phyloP scores from a whole-genome alignment of 2,113 vertebrate genomes.

The Ascaphus truei region DNA sequence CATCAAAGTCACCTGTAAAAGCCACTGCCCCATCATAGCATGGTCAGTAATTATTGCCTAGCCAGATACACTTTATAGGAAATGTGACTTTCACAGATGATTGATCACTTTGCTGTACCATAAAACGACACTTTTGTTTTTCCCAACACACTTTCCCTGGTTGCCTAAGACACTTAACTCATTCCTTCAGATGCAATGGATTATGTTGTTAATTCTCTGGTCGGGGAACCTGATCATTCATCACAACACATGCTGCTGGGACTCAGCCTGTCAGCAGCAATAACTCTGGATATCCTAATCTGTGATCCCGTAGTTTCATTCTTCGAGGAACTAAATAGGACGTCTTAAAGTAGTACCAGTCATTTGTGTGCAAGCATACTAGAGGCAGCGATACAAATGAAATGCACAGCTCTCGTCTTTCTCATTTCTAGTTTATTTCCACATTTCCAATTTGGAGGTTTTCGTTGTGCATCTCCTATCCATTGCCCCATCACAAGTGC shows the following conservation, averaged over 20 bases:
- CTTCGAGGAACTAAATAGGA: too few relatives aligned
- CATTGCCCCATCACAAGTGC: too few relatives aligned
- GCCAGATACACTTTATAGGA: neutral
- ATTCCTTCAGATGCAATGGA: neutral
- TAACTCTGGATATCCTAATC: neutral
- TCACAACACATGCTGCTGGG: neutral
- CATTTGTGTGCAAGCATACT: too few relatives aligned
- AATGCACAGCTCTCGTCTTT: neutral
- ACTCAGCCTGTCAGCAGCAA: neutral
- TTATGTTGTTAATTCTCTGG: neutral
- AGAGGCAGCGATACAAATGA: neutral
- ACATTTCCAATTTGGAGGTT: too few relatives aligned
- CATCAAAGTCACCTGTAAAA: neutral
- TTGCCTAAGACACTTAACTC: neutral
- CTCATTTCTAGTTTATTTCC: too few relatives aligned
- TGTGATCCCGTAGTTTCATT: too few relatives aligned
- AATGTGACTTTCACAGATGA: neutral
- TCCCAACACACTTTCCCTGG: neutral
- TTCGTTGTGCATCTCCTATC: too few relatives aligned
- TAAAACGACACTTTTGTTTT: neutral
- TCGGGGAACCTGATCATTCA: neutral
- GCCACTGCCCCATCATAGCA: neutral
- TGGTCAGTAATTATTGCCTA: constrained; percentile 5
- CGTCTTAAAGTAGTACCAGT: neutral
- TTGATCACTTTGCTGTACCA: neutral